Percentiles rank a stretch among this genome's conserved stretches.
Evolutionary conservation across 2,888 invertebrate genomes (phyloP).

Genomic region (Cepaea hortensis): DNA sequence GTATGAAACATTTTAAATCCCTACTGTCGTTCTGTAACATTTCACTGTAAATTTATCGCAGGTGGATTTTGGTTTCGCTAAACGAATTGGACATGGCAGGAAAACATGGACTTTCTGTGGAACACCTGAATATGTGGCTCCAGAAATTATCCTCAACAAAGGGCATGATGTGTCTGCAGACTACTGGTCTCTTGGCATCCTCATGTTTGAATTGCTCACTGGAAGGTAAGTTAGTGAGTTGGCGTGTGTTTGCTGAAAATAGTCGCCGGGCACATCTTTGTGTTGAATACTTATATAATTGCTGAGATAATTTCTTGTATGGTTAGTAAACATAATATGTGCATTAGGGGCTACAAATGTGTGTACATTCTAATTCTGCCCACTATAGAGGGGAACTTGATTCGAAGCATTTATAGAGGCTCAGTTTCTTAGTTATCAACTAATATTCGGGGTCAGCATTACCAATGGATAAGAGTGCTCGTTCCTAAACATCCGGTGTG

Average conservation of each 20-base stretch:
- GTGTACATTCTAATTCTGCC: too few species aligned
- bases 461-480: too few species aligned
- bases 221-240: conserved; percentile 78
- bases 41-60: conserved; percentile 53
- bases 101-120: conserved; percentile 99
- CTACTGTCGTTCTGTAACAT: background rate
- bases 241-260: too few species aligned
- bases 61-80: conserved; percentile 99
- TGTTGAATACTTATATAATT: too few species aligned
- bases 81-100: conserved; percentile 88
- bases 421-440: too few species aligned
- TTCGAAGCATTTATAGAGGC: too few species aligned
- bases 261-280: too few species aligned
- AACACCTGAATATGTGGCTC: conserved; percentile 94
- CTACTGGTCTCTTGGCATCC: conserved; percentile 98
- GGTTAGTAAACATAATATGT: background rate
- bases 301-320: background rate
- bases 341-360: too few species aligned
- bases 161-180: conserved; percentile 95
- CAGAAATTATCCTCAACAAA: conserved; percentile 98
- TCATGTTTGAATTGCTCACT: conserved; percentile 98
- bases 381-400: too few species aligned
- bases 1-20: too few species aligned
- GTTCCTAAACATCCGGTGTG: too few species aligned
- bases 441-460: too few species aligned